A percentile compares a stretch with the other conserved stretches of the same genome.
phyloP scores from a whole-genome alignment of 2,888 invertebrate species.

The Lycophotia porphyrea region DNA sequence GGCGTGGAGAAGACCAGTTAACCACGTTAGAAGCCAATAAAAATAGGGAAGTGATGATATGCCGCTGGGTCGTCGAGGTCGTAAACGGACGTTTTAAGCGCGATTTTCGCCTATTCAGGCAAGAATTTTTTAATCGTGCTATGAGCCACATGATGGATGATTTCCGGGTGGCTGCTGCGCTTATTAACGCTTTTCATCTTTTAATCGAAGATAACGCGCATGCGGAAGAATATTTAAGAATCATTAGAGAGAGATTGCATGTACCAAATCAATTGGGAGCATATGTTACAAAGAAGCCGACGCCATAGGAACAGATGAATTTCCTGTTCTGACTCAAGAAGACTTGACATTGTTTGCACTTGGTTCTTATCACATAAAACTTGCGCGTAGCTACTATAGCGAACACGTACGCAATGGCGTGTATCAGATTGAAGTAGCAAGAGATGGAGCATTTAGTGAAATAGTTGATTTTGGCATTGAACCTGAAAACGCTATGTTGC shows the following conservation, averaged over 20 bases:
- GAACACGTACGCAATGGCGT: constrained; percentile 11
- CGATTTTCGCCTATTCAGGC: too few species aligned
- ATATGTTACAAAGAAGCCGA: too few species aligned
- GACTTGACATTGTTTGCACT: constrained; percentile 17
- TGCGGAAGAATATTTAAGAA: constrained; percentile 40
- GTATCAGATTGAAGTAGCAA: constrained; percentile 3
- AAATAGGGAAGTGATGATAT: too few species aligned
- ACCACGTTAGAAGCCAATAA: too few species aligned
- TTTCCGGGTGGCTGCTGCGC: constrained; percentile 43
- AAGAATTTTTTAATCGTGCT: too few species aligned
- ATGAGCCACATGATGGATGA: constrained; percentile 56
- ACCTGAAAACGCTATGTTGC: constrained; percentile 10
- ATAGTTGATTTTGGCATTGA: constrained; percentile 3
- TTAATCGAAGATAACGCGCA: constrained; percentile 35
- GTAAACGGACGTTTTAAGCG: too few species aligned
- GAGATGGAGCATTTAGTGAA: constrained; percentile 6
- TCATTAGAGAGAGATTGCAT: constrained; percentile 37
- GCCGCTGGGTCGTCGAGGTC: too few species aligned
- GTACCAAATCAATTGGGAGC: too few species aligned
- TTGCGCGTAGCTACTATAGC: constrained; percentile 3
- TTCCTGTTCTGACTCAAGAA: constrained; percentile 22
- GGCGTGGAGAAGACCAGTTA: too few species aligned
- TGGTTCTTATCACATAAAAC: constrained; percentile 7
- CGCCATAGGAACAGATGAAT: constrained; percentile 16
- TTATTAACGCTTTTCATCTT: constrained; percentile 49